Evolutionary conservation across 53 echinoderm and acorn worm species (phyloP).

Genomic region (Apostichopus leukothele): DNA sequence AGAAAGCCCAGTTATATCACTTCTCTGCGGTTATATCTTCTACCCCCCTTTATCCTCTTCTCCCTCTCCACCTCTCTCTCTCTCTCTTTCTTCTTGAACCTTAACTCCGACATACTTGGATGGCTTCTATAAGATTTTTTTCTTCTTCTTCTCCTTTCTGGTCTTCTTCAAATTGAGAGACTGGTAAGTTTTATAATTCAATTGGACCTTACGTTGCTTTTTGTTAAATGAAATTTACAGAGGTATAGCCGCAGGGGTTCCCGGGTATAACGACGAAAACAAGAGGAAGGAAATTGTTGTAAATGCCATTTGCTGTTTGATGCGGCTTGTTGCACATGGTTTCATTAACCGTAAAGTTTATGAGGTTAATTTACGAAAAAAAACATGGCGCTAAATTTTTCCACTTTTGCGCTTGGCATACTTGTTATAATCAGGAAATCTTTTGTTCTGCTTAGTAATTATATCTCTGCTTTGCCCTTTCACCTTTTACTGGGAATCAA

Average conservation of each 20-base stretch:
- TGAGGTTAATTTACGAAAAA: neutral
- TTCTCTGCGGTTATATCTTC: no score
- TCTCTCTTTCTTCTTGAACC: neutral
- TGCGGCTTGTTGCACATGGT: neutral
- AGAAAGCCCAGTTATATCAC: neutral
- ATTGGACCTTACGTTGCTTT: constrained; percentile 38
- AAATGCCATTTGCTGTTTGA: neutral
- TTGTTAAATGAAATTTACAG: constrained; percentile 39
- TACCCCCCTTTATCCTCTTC: neutral
- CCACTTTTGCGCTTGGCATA: no score
- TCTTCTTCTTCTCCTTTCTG: neutral
- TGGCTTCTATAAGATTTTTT: neutral
- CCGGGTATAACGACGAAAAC: neutral
- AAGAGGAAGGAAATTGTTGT: neutral
- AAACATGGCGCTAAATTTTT: no score
- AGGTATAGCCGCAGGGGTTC: constrained; percentile 17
- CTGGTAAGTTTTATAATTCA: constrained; percentile 22
- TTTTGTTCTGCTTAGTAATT: no score
- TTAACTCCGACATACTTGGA: neutral
- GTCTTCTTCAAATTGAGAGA: neutral
- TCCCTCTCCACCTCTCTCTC: neutral
- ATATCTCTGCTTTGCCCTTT: no score
- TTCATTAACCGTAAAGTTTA: neutral
- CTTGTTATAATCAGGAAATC: no score
- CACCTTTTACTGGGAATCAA: no score